Conservation (phyloP, 1,140 invertebrate species). For the Amyelois transitella region DNA sequence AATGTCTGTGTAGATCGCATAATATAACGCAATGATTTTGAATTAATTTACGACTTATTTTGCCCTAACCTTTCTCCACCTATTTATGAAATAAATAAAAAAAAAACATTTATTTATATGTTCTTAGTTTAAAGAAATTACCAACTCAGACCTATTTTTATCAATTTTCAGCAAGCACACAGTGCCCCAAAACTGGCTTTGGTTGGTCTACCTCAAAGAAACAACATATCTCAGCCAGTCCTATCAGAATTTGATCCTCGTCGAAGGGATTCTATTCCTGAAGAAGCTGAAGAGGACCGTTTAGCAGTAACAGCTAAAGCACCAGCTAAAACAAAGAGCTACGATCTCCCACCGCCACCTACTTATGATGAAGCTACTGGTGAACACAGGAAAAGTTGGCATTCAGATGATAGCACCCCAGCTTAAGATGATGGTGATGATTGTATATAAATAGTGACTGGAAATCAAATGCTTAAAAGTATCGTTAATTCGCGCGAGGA, state of each 20-base stretch:
- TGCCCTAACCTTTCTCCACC: no score
- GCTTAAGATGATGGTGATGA: no score
- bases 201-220: conserved; percentile 66
- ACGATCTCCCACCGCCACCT: conserved; percentile 49
- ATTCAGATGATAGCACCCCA: conserved; percentile 70
- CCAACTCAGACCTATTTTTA: not conserved
- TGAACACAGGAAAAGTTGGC: conserved; percentile 70
- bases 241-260: conserved; percentile 67
- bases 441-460: no score
- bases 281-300: conserved; percentile 67
- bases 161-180: conserved; percentile 69
- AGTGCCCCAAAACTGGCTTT: conserved; percentile 74
- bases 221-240: conserved; percentile 76
- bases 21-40: no score
- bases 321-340: conserved; percentile 50
- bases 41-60: no score
- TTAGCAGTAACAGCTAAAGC: conserved; percentile 47
- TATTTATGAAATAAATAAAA: no score
- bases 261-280: conserved; percentile 70
- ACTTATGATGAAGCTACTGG: conserved; percentile 53
- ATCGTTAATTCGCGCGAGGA: no score
- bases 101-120: no score
- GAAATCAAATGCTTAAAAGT: no score
- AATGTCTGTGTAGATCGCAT: no score
- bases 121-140: no score